Evolutionary conservation across 2,888 invertebrate genomes (phyloP).

Genomic region (Glyphotaelius pellucidus): DNA sequence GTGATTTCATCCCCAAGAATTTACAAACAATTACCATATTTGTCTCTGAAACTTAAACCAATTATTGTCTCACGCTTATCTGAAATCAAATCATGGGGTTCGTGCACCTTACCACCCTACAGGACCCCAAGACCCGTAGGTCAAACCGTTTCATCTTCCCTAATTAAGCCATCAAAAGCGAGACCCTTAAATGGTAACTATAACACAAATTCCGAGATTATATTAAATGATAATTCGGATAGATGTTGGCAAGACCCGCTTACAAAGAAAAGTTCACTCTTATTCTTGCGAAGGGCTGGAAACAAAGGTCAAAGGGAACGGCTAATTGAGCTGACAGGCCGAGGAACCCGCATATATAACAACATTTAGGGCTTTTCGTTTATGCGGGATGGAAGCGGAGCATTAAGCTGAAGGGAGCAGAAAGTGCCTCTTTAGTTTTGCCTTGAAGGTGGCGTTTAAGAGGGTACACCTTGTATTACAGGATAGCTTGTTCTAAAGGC

Average conservation of each 20-base stretch:
- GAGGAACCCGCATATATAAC: constrained; percentile 10
- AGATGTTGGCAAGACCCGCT: constrained; percentile 22
- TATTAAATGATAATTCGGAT: constrained; percentile 23
- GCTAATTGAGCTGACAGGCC: constrained; percentile 31
- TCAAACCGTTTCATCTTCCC: constrained; percentile 4
- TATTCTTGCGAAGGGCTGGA: neutral
- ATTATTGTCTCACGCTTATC: neutral
- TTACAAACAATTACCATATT: neutral
- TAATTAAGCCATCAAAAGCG: constrained; percentile 31
- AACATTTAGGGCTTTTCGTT: neutral
- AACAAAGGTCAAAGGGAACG: constrained; percentile 31
- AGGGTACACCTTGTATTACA: neutral
- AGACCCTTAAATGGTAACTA: constrained; percentile 8
- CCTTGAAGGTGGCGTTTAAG: neutral
- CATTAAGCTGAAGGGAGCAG: neutral
- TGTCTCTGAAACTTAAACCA: neutral
- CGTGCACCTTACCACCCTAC: neutral
- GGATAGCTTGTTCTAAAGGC: neutral
- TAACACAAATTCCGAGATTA: constrained; percentile 9
- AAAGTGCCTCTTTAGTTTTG: neutral
- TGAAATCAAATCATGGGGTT: neutral
- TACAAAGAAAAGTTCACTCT: constrained; percentile 28
- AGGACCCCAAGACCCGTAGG: neutral
- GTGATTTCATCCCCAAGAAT: neutral
- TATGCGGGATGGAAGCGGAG: neutral